Base-by-base conservation (phyloP, 2,888 invertebrate species). In the Oscheius sp. region DNA sequence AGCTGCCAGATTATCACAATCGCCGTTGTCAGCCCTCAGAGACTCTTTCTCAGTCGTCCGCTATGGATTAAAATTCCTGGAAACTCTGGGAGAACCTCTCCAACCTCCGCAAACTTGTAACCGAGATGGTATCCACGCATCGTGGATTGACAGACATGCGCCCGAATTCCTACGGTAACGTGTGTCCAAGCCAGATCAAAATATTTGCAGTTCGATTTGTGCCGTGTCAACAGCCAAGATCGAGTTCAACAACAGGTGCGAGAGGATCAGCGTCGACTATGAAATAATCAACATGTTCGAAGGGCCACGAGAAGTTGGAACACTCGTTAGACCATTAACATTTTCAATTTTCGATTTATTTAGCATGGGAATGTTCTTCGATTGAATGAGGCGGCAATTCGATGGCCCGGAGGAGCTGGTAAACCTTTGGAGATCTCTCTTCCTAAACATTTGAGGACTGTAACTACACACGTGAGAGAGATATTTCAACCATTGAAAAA, bases 401-500 rank as follows among this genome's bases (percentile, higher is more conserved):
- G 76, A 29, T 86, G 86, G 86, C 79, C 84, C 5, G 83, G 82
- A 1, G 79, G 80, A 0, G 52, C 58, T 2, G 41, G 63, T 6
- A 85, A 84, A 59, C 86, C 86, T 13, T 72, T 83, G 12, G 86
- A 86, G 66, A 85, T 86, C 23, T 81, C 85, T 1, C 72, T 86
- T 18, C 86, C 86, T 2, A 84, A 84, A 63, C 84, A 85, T 73
- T 71, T 86, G 25, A 70, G 86, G 49, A 82, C 78, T 7, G 84
- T 85, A 2, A 81, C 84, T 1, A 84, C 84, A 7, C 55, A 74
- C 52, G 72, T 72, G 45, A 70, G 58, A 6, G 12, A 2, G 27
- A 23, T 55, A 35, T 35, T 6, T 35, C 5, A 35, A 9, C 35
- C 35, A 3, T 27, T 63, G 13, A n/a, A 27, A 2, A 55, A 5